Evolutionary conservation across 1,140 invertebrate species (phyloP).

Genomic region (Ectropis grisescens): DNA sequence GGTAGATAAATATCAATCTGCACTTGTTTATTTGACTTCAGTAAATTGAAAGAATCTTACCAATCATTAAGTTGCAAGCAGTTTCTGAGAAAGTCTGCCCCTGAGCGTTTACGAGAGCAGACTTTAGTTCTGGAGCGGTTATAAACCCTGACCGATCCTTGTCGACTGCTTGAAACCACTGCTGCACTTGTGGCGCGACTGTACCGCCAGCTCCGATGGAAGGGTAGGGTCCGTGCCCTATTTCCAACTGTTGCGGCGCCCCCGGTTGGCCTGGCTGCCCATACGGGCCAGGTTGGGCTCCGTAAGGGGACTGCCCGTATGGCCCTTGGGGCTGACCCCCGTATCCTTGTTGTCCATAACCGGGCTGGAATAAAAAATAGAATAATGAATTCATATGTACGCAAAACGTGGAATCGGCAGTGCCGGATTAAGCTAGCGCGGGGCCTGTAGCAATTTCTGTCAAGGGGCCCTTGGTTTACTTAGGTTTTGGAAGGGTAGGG

Average conservation of each 20-base stretch:
- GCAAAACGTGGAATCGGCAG: too few relatives aligned
- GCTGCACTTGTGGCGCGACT: constrained; percentile 77
- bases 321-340: background rate
- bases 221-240: constrained; percentile 57
- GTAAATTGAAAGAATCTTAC: too few relatives aligned
- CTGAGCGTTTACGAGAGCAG: constrained; percentile 88
- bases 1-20: too few relatives aligned
- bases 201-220: constrained; percentile 42
- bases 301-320: background rate
- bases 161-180: constrained; percentile 89
- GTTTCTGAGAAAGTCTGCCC: constrained; percentile 87
- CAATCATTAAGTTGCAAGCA: constrained; percentile 91
- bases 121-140: constrained; percentile 81
- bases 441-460: too few relatives aligned
- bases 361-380: background rate
- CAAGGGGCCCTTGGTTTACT: too few relatives aligned
- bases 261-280: constrained; percentile 8
- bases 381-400: too few relatives aligned
- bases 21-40: too few relatives aligned
- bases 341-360: background rate
- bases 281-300: background rate
- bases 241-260: constrained; percentile 25
- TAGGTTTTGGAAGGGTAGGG: too few relatives aligned
- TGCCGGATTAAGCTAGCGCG: too few relatives aligned
- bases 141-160: constrained; percentile 87